These are phyloP conservation scores for Theodoxus fluviatilis DNA, from an alignment of 2,888 invertebrate species.

Conservation along the genomic window DNA sequence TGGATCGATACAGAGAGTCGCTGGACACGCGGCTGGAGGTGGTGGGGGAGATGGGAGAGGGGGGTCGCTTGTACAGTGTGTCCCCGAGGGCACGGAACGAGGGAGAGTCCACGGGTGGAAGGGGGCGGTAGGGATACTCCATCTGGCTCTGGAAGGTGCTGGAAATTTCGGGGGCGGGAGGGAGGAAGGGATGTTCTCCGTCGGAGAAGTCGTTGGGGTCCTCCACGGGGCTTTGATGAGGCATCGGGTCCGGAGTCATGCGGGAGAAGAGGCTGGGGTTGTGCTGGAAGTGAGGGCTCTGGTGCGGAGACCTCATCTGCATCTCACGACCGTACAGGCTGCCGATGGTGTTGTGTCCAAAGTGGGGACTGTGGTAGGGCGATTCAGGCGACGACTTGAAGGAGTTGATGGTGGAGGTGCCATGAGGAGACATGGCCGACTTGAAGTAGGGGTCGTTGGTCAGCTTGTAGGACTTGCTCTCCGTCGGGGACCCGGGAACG, in stretches of 20 bases:
- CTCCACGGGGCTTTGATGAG: conserved; percentile 16
- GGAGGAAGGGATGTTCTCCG: conserved; percentile 26
- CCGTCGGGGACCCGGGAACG: too few species aligned
- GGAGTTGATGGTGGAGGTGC: conserved; percentile 31
- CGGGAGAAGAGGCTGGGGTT: conserved; percentile 23
- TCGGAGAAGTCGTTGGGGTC: conserved; percentile 21
- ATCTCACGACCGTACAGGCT: conserved; percentile 21
- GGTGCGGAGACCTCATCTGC: conserved; percentile 31
- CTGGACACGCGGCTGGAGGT: conserved; percentile 36
- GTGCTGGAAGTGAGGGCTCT: conserved; percentile 32
- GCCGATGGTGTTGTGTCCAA: too few species aligned
- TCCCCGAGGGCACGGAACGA: conserved; percentile 35
- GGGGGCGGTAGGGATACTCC: conserved; percentile 22
- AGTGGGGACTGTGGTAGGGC: conserved; percentile 33
- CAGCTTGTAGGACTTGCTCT: conserved; percentile 28
- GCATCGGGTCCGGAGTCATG: conserved; percentile 22
- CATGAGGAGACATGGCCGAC: conserved; percentile 32
- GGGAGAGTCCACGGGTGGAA: conserved; percentile 28
- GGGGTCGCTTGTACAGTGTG: conserved; percentile 38
- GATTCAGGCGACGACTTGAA: conserved; percentile 36
- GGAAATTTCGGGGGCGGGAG: conserved; percentile 8
- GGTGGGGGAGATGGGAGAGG: conserved; percentile 36
- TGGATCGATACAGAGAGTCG: conserved; percentile 37
- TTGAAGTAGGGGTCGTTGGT: conserved; percentile 31
- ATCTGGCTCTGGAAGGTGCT: conserved; percentile 13